Evolutionary conservation across 2,113 vertebrate genomes (phyloP).

Genomic region (Megaceryle maxima): DNA sequence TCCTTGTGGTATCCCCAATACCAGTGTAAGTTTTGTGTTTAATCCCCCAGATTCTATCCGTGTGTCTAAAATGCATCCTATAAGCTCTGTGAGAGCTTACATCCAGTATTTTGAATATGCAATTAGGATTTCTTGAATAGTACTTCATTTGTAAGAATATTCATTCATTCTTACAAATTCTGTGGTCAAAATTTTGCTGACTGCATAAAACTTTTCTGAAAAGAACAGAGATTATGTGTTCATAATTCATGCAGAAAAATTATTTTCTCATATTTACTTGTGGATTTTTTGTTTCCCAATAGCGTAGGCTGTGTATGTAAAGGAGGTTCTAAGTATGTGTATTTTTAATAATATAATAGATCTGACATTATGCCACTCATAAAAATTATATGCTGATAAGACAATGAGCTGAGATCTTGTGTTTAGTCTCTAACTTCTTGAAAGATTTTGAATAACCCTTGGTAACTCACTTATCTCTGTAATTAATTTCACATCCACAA

Average conservation of each 20-base stretch:
- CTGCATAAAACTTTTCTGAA: neutral
- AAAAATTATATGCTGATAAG: neutral
- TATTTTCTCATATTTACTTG: neutral
- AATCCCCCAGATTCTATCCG: neutral
- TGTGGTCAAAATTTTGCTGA: neutral
- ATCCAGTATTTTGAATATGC: neutral
- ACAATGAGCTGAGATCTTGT: neutral
- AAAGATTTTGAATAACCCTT: slow-evolving; percentile 20
- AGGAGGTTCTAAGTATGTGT: neutral
- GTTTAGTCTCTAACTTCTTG: neutral
- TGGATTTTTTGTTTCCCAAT: neutral
- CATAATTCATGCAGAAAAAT: neutral
- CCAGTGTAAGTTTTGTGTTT: neutral
- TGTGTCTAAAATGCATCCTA: neutral
- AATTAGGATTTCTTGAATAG: neutral
- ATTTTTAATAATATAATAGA: neutral
- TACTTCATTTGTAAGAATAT: neutral
- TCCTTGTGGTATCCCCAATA: neutral
- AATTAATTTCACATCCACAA: slow-evolving; percentile 38
- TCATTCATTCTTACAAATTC: neutral
- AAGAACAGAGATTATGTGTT: neutral
- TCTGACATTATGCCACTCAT: neutral
- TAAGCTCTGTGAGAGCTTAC: neutral
- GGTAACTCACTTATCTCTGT: slow-evolving; percentile 18
- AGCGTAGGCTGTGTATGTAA: neutral